These are phyloP conservation scores for Blennius ocellaris DNA, from an alignment of 2,113 vertebrate species.

Conservation along the genomic window DNA sequence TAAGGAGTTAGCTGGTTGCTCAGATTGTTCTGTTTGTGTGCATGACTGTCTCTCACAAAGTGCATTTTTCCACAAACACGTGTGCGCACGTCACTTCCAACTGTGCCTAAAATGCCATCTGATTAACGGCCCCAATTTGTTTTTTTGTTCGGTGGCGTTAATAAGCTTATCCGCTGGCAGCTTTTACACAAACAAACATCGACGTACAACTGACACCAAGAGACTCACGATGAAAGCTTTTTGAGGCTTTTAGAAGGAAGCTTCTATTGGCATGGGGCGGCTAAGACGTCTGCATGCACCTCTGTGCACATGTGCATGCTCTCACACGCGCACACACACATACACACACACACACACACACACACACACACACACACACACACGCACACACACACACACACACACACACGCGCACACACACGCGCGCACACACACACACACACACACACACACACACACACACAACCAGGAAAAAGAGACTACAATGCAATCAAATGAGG, in stretches of 20 bases:
- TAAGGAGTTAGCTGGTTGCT: conserved; percentile 42
- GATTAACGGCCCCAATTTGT: conserved; percentile 45
- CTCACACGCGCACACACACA: background rate
- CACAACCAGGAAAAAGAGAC: background rate
- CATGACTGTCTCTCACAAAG: conserved; percentile 16
- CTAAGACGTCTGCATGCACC: conserved; percentile 4
- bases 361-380: background rate
- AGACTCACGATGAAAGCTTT: conserved; percentile 48
- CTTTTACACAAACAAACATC: conserved; percentile 56
- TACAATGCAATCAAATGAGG: background rate
- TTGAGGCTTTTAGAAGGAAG: conserved; percentile 38
- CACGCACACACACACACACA: background rate
- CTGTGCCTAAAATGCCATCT: conserved; percentile 62
- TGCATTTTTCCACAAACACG: conserved; percentile 15
- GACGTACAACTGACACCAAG: conserved; percentile 19
- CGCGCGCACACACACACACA: background rate
- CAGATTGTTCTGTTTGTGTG: conserved; percentile 33
- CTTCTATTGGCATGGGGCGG: conserved; percentile 16
- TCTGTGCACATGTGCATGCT: no score
- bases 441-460: background rate
- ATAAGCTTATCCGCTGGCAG: conserved; percentile 56
- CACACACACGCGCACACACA: background rate
- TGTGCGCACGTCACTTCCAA: conserved; percentile 31
- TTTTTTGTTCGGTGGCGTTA: conserved; percentile 46
- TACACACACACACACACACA: background rate